A percentile compares a stretch with the other conserved stretches of the same genome.
These are phyloP conservation scores for Sphenodon punctatus DNA, from an alignment of 2,797 vertebrate species.

Conservation along the genomic window DNA sequence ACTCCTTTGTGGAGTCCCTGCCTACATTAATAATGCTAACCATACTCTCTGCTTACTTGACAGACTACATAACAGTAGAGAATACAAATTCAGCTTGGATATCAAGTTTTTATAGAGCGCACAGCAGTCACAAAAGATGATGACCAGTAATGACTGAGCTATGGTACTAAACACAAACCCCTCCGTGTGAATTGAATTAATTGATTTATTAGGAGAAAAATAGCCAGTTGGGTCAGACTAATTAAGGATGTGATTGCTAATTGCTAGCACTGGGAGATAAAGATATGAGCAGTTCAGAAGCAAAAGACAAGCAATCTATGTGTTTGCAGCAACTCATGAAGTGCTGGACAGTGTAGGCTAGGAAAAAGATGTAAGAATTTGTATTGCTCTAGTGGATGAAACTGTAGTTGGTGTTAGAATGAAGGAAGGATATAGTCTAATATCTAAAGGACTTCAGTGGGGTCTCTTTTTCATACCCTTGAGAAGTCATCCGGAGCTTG, in stretches of 20 bases:
- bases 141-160: conserved; percentile 71
- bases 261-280: conserved; percentile 66
- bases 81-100: conserved; percentile 69
- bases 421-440: neutral
- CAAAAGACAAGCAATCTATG: conserved; percentile 31
- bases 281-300: conserved; percentile 47
- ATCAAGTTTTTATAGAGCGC: conserved; percentile 35
- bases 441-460: neutral
- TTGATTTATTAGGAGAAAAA: conserved; percentile 77
- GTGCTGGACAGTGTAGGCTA: neutral
- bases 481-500: neutral
- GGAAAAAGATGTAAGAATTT: neutral
- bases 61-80: conserved; percentile 54
- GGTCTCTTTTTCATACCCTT: neutral
- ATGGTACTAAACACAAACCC: conserved; percentile 53
- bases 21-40: conserved; percentile 74
- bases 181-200: conserved; percentile 75
- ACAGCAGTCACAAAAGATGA: conserved; percentile 44
- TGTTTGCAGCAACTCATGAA: conserved; percentile 39
- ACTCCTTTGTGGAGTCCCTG: conserved; percentile 64
- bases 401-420: neutral
- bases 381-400: neutral
- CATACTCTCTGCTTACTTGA: conserved; percentile 54
- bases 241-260: conserved; percentile 79
- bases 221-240: conserved; percentile 74